These are phyloP conservation scores for Anabacerthia variegaticeps DNA, from an alignment of 2,797 vertebrate species.

Conservation along the genomic window DNA sequence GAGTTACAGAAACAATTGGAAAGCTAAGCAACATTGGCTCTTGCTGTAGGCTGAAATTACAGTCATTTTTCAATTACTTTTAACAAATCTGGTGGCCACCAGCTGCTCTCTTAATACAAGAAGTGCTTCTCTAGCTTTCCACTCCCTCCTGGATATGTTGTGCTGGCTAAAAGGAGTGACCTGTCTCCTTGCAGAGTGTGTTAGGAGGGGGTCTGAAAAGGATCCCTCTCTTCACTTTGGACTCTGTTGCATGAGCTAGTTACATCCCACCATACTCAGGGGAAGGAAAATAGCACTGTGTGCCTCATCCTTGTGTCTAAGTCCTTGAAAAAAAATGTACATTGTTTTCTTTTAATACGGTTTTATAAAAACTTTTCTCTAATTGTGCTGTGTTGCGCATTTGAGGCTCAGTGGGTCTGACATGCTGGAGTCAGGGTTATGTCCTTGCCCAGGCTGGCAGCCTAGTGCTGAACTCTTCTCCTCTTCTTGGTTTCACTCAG, in stretches of 20 bases:
- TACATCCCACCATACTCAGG: not conserved
- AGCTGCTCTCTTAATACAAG: not conserved
- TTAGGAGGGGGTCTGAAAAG: not conserved
- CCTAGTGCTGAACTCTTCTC: conserved; percentile 34
- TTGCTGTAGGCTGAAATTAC: conserved; percentile 19
- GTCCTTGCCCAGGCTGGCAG: conserved; percentile 12
- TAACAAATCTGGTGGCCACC: not conserved
- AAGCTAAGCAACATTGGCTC: not conserved
- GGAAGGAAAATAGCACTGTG: not conserved
- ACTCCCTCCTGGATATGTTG: not conserved
- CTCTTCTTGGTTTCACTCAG: conserved; percentile 21
- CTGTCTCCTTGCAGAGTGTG: not conserved
- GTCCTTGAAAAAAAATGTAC: not conserved
- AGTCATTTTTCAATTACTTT: conserved; percentile 38
- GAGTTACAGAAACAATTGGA: not conserved
- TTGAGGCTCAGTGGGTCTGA: not conserved
- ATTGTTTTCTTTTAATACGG: not conserved
- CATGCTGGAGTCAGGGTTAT: not conserved
- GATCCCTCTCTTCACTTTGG: not conserved
- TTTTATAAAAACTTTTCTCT: not conserved
- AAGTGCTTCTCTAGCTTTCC: not conserved
- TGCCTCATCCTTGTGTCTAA: not conserved
- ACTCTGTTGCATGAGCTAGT: not conserved
- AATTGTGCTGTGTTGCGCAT: not conserved
- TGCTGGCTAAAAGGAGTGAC: not conserved